These are phyloP conservation scores for Acanthopagrus latus DNA, from an alignment of 2,797 vertebrate species.

Conservation along the genomic window DNA sequence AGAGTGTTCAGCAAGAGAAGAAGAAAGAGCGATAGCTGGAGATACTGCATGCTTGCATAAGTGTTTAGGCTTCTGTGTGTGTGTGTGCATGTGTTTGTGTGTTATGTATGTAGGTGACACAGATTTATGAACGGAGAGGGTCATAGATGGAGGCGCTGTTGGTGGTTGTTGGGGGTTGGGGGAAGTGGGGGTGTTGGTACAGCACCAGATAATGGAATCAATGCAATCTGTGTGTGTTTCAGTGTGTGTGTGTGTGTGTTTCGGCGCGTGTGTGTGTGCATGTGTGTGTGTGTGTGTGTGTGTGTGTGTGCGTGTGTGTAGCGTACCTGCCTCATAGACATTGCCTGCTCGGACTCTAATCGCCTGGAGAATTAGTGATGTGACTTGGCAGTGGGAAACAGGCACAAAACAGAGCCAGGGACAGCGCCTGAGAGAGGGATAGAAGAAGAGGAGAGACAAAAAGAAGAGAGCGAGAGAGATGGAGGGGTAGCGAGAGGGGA, in stretches of 20 bases:
- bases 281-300: constrained; percentile 35
- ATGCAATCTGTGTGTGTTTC: constrained; percentile 71
- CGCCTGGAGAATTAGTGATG: constrained; percentile 83
- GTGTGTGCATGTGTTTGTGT: constrained; percentile 49
- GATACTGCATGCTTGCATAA: constrained; percentile 80
- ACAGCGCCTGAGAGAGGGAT: constrained; percentile 80
- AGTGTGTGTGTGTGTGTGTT: neutral
- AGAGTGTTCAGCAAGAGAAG: constrained; percentile 73
- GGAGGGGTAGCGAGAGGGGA: constrained; percentile 73
- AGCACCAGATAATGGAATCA: constrained; percentile 82
- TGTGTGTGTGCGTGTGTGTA: constrained; percentile 40
- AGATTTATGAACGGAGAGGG: constrained; percentile 79
- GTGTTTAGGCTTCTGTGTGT: constrained; percentile 66
- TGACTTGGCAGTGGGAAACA: constrained; percentile 82
- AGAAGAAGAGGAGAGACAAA: constrained; percentile 76
- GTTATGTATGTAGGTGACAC: constrained; percentile 82
- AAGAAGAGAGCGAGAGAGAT: constrained; percentile 74
- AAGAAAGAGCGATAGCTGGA: constrained; percentile 74
- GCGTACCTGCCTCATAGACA: constrained; percentile 77
- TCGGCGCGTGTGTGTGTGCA: constrained; percentile 11
- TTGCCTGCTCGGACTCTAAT: constrained; percentile 78
- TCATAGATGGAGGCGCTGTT: constrained; percentile 73
- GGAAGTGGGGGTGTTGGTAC: constrained; percentile 74
- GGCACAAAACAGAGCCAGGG: constrained; percentile 77
- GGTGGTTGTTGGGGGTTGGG: constrained; percentile 71